Evolutionary conservation across 2,888 invertebrate species (phyloP).

Genomic region (Idaea aversata): DNA sequence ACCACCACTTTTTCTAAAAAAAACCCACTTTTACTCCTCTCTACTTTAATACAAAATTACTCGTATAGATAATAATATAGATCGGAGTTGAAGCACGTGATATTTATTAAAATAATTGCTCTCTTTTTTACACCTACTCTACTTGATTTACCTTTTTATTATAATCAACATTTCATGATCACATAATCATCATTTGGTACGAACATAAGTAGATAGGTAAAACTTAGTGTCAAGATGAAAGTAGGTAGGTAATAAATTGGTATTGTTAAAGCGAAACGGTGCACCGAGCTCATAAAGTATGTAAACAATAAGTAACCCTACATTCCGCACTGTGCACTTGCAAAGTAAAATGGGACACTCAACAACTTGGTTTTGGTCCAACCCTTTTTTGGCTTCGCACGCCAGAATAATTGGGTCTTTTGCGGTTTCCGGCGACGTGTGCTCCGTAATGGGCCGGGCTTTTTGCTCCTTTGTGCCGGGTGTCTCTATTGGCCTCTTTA

Average conservation of each 20-base stretch:
- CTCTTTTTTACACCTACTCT: too few relatives aligned
- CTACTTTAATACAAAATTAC: too few relatives aligned
- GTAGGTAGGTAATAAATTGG: not conserved
- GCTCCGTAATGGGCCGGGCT: slow-evolving; percentile 59
- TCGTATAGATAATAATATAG: too few relatives aligned
- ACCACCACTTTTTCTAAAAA: too few relatives aligned
- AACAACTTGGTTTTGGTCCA: slow-evolving; percentile 56
- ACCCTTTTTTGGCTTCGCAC: slow-evolving; percentile 68
- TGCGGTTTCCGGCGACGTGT: slow-evolving; percentile 66
- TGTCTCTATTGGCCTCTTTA: slow-evolving; percentile 52
- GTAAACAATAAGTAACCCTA: slow-evolving; percentile 21
- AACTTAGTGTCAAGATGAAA: not conserved
- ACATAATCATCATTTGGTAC: too few relatives aligned
- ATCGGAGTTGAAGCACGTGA: too few relatives aligned
- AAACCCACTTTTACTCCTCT: too few relatives aligned
- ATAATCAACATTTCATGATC: too few relatives aligned
- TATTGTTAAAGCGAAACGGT: not conserved
- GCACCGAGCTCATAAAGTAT: not conserved
- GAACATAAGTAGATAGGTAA: too few relatives aligned
- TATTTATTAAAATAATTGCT: too few relatives aligned
- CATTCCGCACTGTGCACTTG: slow-evolving; percentile 35
- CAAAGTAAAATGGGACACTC: slow-evolving; percentile 53
- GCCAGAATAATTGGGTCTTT: slow-evolving; percentile 70
- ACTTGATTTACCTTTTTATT: too few relatives aligned
- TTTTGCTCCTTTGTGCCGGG: slow-evolving; percentile 60